Evolutionary conservation across 2,113 vertebrate genomes (phyloP), one percentile per base, ranked within the genome.

Genomic region (Calyptomena viridis): DNA sequence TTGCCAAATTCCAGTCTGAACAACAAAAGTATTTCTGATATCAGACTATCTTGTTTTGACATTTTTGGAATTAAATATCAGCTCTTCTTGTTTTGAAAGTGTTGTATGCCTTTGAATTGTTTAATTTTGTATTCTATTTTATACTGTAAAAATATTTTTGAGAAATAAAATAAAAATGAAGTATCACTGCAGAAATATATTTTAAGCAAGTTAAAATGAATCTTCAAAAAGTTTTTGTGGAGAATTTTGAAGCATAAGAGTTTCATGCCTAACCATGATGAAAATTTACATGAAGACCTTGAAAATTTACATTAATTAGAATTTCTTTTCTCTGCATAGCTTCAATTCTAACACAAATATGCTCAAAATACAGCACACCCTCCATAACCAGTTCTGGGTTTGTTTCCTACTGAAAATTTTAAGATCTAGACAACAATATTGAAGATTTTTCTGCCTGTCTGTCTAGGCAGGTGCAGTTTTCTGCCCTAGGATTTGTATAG

Each of bases 121-220:
- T 94, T 84, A 31, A 91, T 89, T 82, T 83, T 4, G 3, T 64
- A 72, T 91, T 94, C 81, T 90, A 50, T 79, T 90, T 95, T 69
- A 83, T 79, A 83, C 60, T 66, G 30, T 15, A 79, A 62, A 21
- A 72, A n/a, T 14, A 18, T 75, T 80, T 82, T 69, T 74, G 47
- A 83, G 37, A 79, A 72, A 60, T 30, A 68, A 68, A 92, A 87
- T 52, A 2, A 84, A 85, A 93, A 84, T 16, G 7, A 79, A 66
- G 11, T 63, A 66, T 59, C 40, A 25, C 31, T 76, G 52, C 18
- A 69, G 47, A 86, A 91, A 80, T 35, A 12, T 14, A 67, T 88
- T 93, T 67, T 87, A 21, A 85, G 40, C 14, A 94, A 71, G 5
- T 14, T 79, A 52, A 86, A 86, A 60, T 49, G 47, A 89, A 56